A percentile compares a stretch with the other conserved stretches of the same genome.
Conservation (phyloP, 2,113 vertebrate species). For the Melanostigma gelatinosum region DNA sequence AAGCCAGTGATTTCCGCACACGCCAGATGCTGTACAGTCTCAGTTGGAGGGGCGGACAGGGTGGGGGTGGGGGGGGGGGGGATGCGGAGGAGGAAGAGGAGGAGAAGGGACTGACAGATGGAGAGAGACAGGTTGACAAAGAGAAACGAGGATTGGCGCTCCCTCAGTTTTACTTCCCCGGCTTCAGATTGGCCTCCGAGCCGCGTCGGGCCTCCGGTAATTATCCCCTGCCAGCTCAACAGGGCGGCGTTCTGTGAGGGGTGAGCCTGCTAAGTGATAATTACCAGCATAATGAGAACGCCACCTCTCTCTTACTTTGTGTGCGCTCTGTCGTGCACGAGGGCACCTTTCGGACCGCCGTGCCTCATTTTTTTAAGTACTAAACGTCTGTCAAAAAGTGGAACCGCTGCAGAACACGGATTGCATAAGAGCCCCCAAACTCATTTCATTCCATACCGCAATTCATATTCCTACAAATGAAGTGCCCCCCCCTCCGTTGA, state of each 20-base stretch:
- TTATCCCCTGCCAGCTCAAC: slow-evolving; percentile 66
- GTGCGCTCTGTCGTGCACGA: background rate
- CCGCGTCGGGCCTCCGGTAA: slow-evolving; percentile 59
- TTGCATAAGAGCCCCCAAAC: slow-evolving; percentile 56
- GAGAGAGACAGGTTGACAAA: slow-evolving; percentile 51
- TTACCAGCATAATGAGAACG: slow-evolving; percentile 59
- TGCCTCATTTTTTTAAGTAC: background rate
- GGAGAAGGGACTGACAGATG: slow-evolving; percentile 53
- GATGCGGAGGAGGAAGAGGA: background rate
- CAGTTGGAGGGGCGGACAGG: slow-evolving; percentile 12
- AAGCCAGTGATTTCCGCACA: slow-evolving; percentile 68
- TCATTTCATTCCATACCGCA: slow-evolving; percentile 44
- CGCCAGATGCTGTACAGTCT: slow-evolving; percentile 60
- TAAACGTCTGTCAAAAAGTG: slow-evolving; percentile 60
- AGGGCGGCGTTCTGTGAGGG: slow-evolving; percentile 41
- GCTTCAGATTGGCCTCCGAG: slow-evolving; percentile 56
- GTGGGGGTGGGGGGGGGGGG: background rate
- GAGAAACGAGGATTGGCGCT: slow-evolving; percentile 42
- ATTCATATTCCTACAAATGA: slow-evolving; percentile 50
- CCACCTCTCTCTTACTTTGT: slow-evolving; percentile 21
- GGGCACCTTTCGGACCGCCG: slow-evolving; percentile 35
- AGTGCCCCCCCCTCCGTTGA: slow-evolving; percentile 21
- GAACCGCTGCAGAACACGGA: slow-evolving; percentile 38
- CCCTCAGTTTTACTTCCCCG: slow-evolving; percentile 39
- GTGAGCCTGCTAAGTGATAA: slow-evolving; percentile 58